phyloP scores from a whole-genome alignment of 2,797 vertebrate genomes.

The Molossus molossus region DNA sequence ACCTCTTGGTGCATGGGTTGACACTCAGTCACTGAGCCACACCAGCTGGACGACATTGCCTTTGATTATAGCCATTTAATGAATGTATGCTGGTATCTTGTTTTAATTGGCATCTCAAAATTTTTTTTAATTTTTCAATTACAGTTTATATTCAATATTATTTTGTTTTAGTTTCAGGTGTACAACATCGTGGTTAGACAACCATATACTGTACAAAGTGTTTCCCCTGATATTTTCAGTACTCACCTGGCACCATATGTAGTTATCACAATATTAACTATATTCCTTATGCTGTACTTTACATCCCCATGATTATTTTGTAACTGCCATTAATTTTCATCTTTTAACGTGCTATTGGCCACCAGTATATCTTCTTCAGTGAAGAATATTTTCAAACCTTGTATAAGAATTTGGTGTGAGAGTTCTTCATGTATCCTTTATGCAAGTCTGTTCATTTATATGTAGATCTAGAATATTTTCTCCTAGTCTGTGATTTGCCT shows the following conservation, averaged over 20 bases:
- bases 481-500: constrained; percentile 19
- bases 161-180: not conserved
- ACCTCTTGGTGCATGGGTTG: too few species aligned
- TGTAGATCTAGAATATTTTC: constrained; percentile 30
- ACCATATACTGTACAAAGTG: too few species aligned
- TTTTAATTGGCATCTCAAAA: constrained; percentile 42
- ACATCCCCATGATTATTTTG: not conserved
- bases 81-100: not conserved
- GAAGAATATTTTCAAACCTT: constrained; percentile 53
- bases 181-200: not conserved
- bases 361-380: constrained; percentile 44
- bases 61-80: not conserved
- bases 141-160: not conserved
- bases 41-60: not conserved
- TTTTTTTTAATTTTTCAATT: not conserved
- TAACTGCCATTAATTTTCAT: constrained; percentile 39
- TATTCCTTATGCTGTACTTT: not conserved
- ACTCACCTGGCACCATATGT: not conserved
- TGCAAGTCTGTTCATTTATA: not conserved
- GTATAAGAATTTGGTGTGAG: constrained; percentile 29
- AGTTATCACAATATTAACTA: not conserved
- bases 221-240: not conserved
- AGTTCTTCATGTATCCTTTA: constrained; percentile 26
- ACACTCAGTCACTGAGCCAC: too few species aligned
- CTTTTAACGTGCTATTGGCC: constrained; percentile 25